Evolutionary conservation across 2,888 invertebrate species (phyloP).

Genomic region (Cyaniris semiargus): DNA sequence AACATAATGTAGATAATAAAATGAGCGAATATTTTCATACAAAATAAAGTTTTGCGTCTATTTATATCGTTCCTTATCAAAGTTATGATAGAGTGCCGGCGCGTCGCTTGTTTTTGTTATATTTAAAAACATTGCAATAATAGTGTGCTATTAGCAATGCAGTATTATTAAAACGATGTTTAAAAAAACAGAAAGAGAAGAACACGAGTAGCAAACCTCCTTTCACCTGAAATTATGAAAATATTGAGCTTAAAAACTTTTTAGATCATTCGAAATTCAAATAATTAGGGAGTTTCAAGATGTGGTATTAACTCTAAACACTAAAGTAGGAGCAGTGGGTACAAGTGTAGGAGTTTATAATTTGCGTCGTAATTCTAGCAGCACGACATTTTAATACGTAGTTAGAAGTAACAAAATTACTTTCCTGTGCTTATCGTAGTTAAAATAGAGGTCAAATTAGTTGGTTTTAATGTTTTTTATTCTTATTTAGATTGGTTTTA

Average conservation of each 20-base stretch:
- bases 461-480: neutral
- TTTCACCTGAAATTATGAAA: neutral
- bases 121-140: neutral
- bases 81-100: neutral
- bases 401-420: neutral
- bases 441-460: neutral
- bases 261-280: constrained; percentile 20
- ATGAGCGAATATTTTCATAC: constrained; percentile 1
- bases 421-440: neutral
- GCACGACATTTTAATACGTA: neutral
- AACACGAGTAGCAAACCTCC: neutral
- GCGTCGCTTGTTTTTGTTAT: neutral
- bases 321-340: neutral
- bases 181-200: neutral
- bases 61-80: neutral
- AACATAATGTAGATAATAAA: neutral
- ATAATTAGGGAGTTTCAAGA: neutral
- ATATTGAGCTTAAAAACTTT: neutral
- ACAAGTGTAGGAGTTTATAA: neutral
- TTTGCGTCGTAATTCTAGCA: neutral
- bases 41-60: neutral
- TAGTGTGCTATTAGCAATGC: neutral
- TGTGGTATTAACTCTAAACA: neutral
- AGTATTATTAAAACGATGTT: neutral
- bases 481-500: neutral